Percentiles rank a stretch among this genome's conserved stretches.
phyloP scores from a whole-genome alignment of 2,113 vertebrate genomes.

The Drymodes brunneopygia region DNA sequence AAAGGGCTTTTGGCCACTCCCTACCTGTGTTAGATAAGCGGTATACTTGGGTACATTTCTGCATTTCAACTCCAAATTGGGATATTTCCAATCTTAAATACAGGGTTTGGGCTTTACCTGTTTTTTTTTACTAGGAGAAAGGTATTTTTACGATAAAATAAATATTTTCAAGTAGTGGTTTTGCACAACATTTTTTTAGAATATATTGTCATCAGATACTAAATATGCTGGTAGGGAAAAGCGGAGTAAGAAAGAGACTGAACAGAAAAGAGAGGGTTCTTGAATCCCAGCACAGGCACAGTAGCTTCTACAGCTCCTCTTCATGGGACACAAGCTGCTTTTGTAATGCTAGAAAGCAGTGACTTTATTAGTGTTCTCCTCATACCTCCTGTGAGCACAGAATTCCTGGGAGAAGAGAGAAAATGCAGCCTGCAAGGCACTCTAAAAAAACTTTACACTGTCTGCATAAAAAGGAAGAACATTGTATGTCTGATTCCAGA shows the following conservation, averaged over 20 bases:
- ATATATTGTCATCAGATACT: background rate
- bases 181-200: background rate
- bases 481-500: background rate
- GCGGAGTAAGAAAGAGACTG: background rate
- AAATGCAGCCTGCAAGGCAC: background rate
- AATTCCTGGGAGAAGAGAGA: background rate
- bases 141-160: background rate
- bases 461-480: background rate
- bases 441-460: background rate
- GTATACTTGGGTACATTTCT: background rate
- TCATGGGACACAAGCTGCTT: background rate
- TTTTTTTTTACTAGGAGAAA: background rate
- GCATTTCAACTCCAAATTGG: background rate
- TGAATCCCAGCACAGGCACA: background rate
- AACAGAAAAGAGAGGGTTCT: background rate
- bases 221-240: background rate
- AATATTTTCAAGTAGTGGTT: background rate
- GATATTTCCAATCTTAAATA: background rate
- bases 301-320: background rate
- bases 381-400: background rate
- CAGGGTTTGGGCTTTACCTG: background rate
- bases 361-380: background rate
- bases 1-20: background rate
- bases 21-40: background rate
- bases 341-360: background rate